Base-by-base conservation (phyloP, 2,888 invertebrate genomes). In the Chironomus tentans region DNA sequence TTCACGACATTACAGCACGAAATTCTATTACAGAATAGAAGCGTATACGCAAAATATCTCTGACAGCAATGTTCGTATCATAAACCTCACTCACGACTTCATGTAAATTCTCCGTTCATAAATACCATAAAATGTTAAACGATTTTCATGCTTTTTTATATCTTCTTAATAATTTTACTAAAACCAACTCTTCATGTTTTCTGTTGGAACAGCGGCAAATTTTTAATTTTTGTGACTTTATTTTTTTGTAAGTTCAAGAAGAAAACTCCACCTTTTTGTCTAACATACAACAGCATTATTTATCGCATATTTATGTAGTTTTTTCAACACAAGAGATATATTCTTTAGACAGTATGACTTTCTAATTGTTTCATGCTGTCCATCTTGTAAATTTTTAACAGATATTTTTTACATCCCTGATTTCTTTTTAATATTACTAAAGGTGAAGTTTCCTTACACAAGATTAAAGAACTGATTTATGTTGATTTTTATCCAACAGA, bases 371-470 rank as follows among this genome's bases (percentile, higher is more conserved):
- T 18, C 61, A 38, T 38, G 38, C 10, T 38, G 38, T 38, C n/a
- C 38, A 38, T 10, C 10, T 7, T 38, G 38, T 38, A 38, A 38
- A 10, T 38, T 10, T 38, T 38, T 38, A 38, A 38, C 38, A 38
- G 10, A 46, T 21, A 61, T 76, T 61, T 77, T 78, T 78, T 78
- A 77, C 76, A 70, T 76, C 77, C 77, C 77, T 78, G 78, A 78
- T 77, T 77, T 78, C 5, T 10, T 77, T 68, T 38, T 38, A 10
- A 24, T 24, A 28, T 28, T 38, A 10, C 18, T 75, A 82, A 84
- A 85, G 85, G 86, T 86, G 86, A 84, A 85, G 85, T 86, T 85
- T 85, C 84, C 85, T 85, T 83, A 81, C 78, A 78, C 77, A 78
- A 50, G 24, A 28, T 6, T 6, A 65, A 22, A 65, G 21, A 65